These are phyloP conservation scores for Xestia sexstrigata DNA, from an alignment of 2,888 invertebrate genomes.

Conservation along the genomic window DNA sequence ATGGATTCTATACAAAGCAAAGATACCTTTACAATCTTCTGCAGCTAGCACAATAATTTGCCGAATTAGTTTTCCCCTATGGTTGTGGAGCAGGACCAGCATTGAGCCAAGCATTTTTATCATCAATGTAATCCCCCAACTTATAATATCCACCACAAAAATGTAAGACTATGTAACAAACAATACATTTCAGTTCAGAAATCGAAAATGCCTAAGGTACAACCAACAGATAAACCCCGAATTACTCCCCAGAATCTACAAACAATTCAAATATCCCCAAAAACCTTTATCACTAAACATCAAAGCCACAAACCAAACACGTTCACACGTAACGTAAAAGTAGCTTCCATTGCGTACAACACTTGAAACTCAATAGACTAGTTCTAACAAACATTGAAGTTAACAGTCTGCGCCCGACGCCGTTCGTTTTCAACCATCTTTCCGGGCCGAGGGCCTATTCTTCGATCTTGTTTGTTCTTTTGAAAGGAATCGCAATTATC, in stretches of 20 bases:
- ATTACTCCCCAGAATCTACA: neutral
- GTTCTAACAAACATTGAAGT: conserved; percentile 69
- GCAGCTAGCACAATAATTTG: too few relatives aligned
- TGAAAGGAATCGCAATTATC: conserved; percentile 71
- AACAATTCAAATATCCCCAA: conserved; percentile 25
- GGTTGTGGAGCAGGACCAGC: too few relatives aligned
- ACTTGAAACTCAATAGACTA: conserved; percentile 52
- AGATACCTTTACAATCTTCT: too few relatives aligned
- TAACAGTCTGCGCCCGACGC: conserved; percentile 74
- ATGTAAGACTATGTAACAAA: neutral
- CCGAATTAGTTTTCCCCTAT: too few relatives aligned
- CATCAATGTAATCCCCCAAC: too few relatives aligned
- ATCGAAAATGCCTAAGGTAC: neutral
- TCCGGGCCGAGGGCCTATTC: conserved; percentile 64
- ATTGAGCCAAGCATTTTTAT: too few relatives aligned
- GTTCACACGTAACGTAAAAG: conserved; percentile 26
- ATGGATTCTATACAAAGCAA: too few relatives aligned
- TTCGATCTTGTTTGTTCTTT: conserved; percentile 64
- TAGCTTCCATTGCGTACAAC: conserved; percentile 46
- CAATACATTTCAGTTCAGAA: neutral
- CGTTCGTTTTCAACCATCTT: conserved; percentile 49
- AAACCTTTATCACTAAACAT: conserved; percentile 22
- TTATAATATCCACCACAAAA: too few relatives aligned
- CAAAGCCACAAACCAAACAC: conserved; percentile 38
- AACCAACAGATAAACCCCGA: conserved; percentile 6